Evolutionary conservation across 2,113 vertebrate genomes (phyloP), one percentile per base, ranked within the genome.

Genomic region (Arenaria interpres): DNA sequence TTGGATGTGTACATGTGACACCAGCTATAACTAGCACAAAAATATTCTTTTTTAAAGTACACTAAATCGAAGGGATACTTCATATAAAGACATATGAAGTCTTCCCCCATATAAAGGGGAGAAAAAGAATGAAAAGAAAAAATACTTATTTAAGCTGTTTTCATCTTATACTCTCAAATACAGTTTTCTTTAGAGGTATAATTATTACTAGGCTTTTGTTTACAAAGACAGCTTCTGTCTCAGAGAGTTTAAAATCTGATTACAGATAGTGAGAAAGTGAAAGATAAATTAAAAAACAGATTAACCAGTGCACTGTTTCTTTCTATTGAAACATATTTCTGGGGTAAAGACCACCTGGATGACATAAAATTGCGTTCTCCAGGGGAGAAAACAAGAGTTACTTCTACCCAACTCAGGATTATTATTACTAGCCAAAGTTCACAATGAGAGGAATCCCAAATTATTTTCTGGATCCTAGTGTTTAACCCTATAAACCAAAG

Each of bases 1-100:
- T 8, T 62, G 22, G 14, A 56, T 48, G 10, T 1, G 3, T 23
- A 43, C 0, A 25, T 12, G 0, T 25, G 27, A 74, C 20, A 73
- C 2, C 41, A 57, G 7, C 18, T 33, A 45, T 6, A 80, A 51
- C 4, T 20, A 60, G 32, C 6, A 93, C 33, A 66, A 85, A 75
- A 60, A 16, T 14, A 21, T 11, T 35, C 0, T 33, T 56, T 74
- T 41, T 39, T 15, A 39, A 23, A 6, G 3, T 33, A 32, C 7
- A 22, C 5, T 76, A 54, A n/a, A 63, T 59, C 3, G 21, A 39
- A 81, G 23, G 12, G 8, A 51, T 39, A 33, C 5, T 48, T 88
- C 41, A 28, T 10, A 30, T 19, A 62, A 45, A 39, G 21, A 48
- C 21, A 48, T 22, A 48, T 48, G 46, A 48, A 48, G 21, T 12